Evolutionary conservation across 2,888 invertebrate genomes (phyloP), one percentile per base, ranked within the genome.

Genomic region (Chelonus formosanus): DNA sequence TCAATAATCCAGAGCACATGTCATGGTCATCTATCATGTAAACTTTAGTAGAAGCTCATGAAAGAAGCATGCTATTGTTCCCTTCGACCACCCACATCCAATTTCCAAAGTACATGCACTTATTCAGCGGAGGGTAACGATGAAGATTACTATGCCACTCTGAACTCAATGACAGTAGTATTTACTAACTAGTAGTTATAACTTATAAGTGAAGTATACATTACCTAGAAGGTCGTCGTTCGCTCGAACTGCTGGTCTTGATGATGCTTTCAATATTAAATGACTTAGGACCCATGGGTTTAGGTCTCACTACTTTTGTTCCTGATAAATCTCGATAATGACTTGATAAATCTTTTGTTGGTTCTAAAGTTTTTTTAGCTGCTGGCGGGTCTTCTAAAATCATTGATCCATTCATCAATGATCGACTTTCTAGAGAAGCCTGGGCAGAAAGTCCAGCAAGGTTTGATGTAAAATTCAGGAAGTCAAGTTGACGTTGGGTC

Each of bases 181-280:
- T 59, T 50, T 57, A 48, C 43, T 63, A 57, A 53, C 57, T 62
- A 52, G 57, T 53, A 50, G 53, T 63, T 48, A 40, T 40, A 40
- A 40, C 40, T 40, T 40, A 40, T 40, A 62, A 58, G 36, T 31
- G 58, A 62, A 58, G 40, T 58, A 53, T 8, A 58, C 45, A 32
- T 67, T 64, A 71, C 70, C 70, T 69, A 48, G 70, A 65, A 45
- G 61, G 50, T 45, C 62, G 67, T 45, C 65, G 62, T 40, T 65
- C 66, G 43, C 56, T 70, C 50, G 68, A 68, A 40, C 69, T 73
- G 40, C 70, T 69, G 43, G 73, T 73, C 62, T 79, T 77, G 68
- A 82, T 81, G 65, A 82, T 79, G 70, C 80, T 80, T 53, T 81
- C 80, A 60, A 81, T 82, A 67, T 77, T 82, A 73, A 81, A 82